Base-by-base conservation (phyloP, 2,113 vertebrate species). In the mouse (Mus musculus) region DNA sequence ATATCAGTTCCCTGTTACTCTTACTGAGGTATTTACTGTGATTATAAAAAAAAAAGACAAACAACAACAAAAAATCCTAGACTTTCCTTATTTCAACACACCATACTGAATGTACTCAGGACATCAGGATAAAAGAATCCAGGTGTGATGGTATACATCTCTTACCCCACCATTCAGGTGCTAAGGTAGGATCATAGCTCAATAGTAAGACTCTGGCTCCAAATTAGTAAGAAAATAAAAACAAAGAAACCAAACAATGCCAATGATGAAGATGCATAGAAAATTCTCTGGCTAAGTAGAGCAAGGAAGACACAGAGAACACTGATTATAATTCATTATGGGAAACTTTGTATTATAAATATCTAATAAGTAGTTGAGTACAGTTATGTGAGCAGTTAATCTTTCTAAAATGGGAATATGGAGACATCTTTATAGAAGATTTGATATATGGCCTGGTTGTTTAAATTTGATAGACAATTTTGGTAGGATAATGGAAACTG, bases 351-450 rank as follows among this genome's bases (percentile, higher is more conserved):
- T 91, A 89, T 89, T 95, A 88, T 95, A 96, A 94, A 91, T 98
- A 96, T 89, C 87, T 96, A 91, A 85, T 93, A 95, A 61, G 39
- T 89, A 93, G 93, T 89, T 96, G 78, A 97, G 78, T 88, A 49
- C n/a, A 89, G 82, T 94, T 92, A 93, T 72, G 56, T 59, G 77
- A 90, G 78, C 80, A 96, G 75, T 97, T 88, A 95, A 96, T 97
- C 93, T 95, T 93, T 46, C 63, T 88, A 54, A 39, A 78, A 93
- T 94, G 69, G 80, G 84, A 30, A 67, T 91, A 94, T 72, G n/a
- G 39, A 95, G 90, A 95, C 90, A 95, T 93, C 52, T 96, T 97
- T 96, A 94, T 90, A 88, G 93, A n/a, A 72, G 76, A 96, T 85
- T 65, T 97, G 88, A 92, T 96, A 56, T 88, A 93, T 93, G 42